Base-by-base conservation (phyloP, 1,140 invertebrate species). In the Pseudomyrmex gracilis region DNA sequence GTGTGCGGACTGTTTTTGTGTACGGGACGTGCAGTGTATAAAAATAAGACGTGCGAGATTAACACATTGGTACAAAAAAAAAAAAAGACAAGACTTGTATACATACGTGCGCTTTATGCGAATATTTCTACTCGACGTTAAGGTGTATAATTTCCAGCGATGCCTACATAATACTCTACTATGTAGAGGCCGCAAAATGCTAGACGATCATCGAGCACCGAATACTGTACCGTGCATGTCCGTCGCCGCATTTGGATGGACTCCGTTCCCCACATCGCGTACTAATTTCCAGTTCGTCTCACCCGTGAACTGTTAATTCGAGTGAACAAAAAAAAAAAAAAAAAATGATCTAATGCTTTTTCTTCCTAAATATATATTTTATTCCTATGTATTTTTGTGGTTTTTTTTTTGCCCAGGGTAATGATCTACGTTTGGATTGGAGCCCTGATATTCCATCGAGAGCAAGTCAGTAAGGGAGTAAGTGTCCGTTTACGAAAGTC, bases 121-220 rank as follows among this genome's bases (percentile, higher is more conserved):
- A 87, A 84, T 85, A 88, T 88, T 88, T 91, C 77, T 89, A 91
- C 86, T 90, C 82, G 64, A 77, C 78, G 61, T 89, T 91, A 83
- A 90, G 83, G 83, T 87, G 78, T 82, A 90, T 63, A 85, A 84
- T 89, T 83, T 88, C 86, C 90, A 87, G 76, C 86, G 85, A 90
- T 92, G 89, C 89, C 89, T 90, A 88, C 87, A 70, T 73, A 80
- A 84, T 66, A 86, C 87, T 92, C 91, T 92, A 92, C 91, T 89
- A 68, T 92, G 91, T 92, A 92, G 91, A 91, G 89, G 84, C 77
- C 61, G 53, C 24, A 77, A 78, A 88, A 85, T 77, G 73, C 61
- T 84, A 83, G 86, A 88, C 68, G 84, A 89, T 88, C 76, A 88
- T 88, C 85, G 85, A 80, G 77, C 73, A 83, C 77, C 77, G 68